Evolutionary conservation across 2,797 vertebrate species (phyloP).

Genomic region (Acanthopagrus latus): DNA sequence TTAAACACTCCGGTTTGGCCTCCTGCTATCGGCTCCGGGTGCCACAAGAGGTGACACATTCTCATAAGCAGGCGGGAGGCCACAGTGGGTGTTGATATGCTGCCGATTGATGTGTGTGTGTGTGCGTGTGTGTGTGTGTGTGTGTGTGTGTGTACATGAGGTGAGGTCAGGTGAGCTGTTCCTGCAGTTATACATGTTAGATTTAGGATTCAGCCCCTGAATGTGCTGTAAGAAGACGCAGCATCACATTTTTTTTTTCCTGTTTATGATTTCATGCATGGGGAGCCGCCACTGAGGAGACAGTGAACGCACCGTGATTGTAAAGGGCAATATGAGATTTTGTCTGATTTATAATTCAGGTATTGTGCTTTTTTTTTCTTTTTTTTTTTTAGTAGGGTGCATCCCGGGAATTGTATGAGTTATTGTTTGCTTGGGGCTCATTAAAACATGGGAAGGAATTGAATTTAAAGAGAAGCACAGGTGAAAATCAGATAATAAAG

Average conservation of each 20-base stretch:
- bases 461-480: background rate
- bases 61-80: slow-evolving; percentile 64
- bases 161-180: slow-evolving; percentile 24
- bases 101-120: slow-evolving; percentile 46
- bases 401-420: background rate
- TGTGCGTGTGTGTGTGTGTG: slow-evolving; percentile 11
- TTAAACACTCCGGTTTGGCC: slow-evolving; percentile 70
- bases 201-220: slow-evolving; percentile 19
- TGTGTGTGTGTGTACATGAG: slow-evolving; percentile 17
- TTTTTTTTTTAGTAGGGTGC: background rate
- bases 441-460: background rate
- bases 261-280: slow-evolving; percentile 2
- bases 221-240: background rate
- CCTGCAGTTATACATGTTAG: slow-evolving; percentile 21
- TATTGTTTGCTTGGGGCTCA: background rate
- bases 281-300: background rate
- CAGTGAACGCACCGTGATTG: background rate
- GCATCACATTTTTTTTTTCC: background rate
- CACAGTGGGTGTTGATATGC: slow-evolving; percentile 52
- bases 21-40: slow-evolving; percentile 69
- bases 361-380: background rate
- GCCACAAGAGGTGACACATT: slow-evolving; percentile 67
- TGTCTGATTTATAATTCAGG: slow-evolving; percentile 21
- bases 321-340: background rate
- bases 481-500: background rate